Percentiles rank a stretch among this genome's conserved stretches.
phyloP scores from a whole-genome alignment of 2,888 invertebrate species.

The Tetragonisca angustula region DNA sequence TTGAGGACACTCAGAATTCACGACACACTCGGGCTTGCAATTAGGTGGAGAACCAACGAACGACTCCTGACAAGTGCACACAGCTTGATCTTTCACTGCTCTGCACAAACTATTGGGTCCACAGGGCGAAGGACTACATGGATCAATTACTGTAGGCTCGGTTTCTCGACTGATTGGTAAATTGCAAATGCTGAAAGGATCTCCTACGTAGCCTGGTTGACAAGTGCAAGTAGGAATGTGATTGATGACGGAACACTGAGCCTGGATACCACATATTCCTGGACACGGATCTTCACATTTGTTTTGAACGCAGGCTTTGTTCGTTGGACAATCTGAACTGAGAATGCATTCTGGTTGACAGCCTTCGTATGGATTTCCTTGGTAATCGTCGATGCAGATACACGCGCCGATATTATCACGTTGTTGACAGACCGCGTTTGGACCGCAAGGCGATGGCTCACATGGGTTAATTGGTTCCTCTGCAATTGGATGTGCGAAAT shows the following conservation, averaged over 20 bases:
- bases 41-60: constrained; percentile 92
- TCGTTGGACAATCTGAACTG: constrained; percentile 93
- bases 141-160: constrained; percentile 83
- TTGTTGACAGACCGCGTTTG: constrained; percentile 92
- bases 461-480: constrained; percentile 89
- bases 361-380: constrained; percentile 94
- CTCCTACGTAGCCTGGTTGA: constrained; percentile 89
- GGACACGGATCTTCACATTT: constrained; percentile 95
- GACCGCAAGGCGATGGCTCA: constrained; percentile 94
- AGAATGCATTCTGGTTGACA: constrained; percentile 95
- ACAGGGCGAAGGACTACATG: constrained; percentile 92
- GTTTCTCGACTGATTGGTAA: constrained; percentile 66
- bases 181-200: constrained; percentile 88
- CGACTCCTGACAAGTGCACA: constrained; percentile 91
- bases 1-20: constrained; percentile 92
- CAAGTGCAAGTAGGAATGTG: constrained; percentile 95
- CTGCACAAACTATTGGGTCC: constrained; percentile 93
- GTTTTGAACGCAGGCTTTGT: constrained; percentile 92
- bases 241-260: constrained; percentile 93
- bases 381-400: constrained; percentile 91
- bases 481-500: constrained; percentile 74
- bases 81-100: constrained; percentile 88
- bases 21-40: constrained; percentile 93
- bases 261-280: constrained; percentile 92
- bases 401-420: constrained; percentile 92